phyloP scores from a whole-genome alignment of 2,888 invertebrate genomes.

The Pseudoips prasinana region DNA sequence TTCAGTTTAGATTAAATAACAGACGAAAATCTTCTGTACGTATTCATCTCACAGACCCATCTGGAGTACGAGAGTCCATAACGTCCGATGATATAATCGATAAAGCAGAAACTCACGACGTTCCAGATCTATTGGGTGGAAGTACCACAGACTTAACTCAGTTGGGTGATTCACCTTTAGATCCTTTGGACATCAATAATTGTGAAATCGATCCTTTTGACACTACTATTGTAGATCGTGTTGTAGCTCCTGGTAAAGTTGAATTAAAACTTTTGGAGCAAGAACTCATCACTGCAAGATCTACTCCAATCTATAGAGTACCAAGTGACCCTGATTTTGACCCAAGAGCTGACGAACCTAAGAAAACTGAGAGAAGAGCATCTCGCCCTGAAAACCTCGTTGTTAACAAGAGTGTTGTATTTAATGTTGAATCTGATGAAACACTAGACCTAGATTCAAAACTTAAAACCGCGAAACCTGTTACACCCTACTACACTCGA shows the following conservation, averaged over 20 bases:
- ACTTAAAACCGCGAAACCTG: constrained; percentile 85
- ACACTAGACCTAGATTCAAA: constrained; percentile 81
- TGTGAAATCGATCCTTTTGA: constrained; percentile 91
- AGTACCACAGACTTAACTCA: constrained; percentile 89
- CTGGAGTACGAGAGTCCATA: constrained; percentile 81
- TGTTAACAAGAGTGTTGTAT: constrained; percentile 74
- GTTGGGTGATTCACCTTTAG: constrained; percentile 85
- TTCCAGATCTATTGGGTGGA: constrained; percentile 87
- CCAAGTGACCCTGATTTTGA: constrained; percentile 91
- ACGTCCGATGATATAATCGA: constrained; percentile 75
- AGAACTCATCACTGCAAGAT: constrained; percentile 84
- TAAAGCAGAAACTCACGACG: constrained; percentile 61
- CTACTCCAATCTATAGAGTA: constrained; percentile 59
- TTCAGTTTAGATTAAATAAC: constrained; percentile 60
- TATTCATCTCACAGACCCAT: constrained; percentile 85
- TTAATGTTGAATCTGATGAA: constrained; percentile 72
- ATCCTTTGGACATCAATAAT: constrained; percentile 81
- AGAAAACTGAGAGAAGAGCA: constrained; percentile 75
- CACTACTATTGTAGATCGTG: constrained; percentile 88
- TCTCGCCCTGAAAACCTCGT: constrained; percentile 84
- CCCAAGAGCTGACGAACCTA: constrained; percentile 86
- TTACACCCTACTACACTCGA: constrained; percentile 91
- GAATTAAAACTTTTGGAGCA: constrained; percentile 90
- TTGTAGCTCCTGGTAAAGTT: constrained; percentile 88
- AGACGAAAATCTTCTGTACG: constrained; percentile 77